Base-by-base conservation (phyloP, 2,797 vertebrate genomes). In the Scarus forsteni region DNA sequence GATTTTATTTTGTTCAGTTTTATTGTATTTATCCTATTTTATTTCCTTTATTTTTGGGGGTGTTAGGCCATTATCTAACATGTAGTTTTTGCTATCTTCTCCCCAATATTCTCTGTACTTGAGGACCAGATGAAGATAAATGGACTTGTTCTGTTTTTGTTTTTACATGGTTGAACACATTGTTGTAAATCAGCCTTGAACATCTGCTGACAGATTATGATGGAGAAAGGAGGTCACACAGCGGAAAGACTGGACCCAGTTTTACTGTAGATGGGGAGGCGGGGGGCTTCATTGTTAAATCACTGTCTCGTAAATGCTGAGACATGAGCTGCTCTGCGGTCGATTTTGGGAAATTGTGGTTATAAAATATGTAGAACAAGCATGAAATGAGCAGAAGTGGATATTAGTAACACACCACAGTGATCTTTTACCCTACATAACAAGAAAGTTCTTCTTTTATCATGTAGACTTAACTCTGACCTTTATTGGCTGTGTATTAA, bases 121-220 rank as follows among this genome's bases (percentile, higher is more conserved):
- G 52, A 27, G 7, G 36, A 68, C 36, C 45, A 44, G 38, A 65
- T 50, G 27, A n/a, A 70, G 53, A 59, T 60, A 70, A 74, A 61
- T 18, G 49, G 40, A 13, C 62, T 66, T 7, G 55, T 79, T 58
- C 40, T 7, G 18, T 60, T 65, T 10, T 75, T 66, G 5, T 54
- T 52, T 53, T 14, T 48, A 46, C 71, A 74, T 78, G 67, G 79
- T 48, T 60, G 54, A 79, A 14, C 54, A 18, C 55, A 76, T 69
- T 72, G 66, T 83, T 0, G 8, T 8, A 46, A 66, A 63, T 69
- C 42, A 46, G 14, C 18, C 35, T 8, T 27, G 43, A 76, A 69
- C 75, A 60, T 88, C 79, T 83, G 73, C 61, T 45, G 60, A 15
- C 61, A 58, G 77, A 80, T 79, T 67, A 82, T 65, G 40, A 60